phyloP scores from a whole-genome alignment of 2,797 vertebrate genomes.

The Pteropus rufus region DNA sequence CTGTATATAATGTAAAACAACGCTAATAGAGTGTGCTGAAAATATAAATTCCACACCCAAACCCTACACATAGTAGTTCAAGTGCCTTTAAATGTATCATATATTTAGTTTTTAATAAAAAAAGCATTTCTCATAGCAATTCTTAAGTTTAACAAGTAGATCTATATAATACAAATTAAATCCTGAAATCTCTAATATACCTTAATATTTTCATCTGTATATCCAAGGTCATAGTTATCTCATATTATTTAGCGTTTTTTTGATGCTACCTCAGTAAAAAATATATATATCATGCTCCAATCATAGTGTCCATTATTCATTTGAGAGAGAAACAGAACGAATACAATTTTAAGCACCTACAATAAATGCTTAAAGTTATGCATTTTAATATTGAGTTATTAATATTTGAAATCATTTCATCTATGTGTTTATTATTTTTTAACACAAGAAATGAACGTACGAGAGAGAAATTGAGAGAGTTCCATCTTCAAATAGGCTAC shows the following conservation, averaged over 20 bases:
- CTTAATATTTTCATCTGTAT: background rate
- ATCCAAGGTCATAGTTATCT: background rate
- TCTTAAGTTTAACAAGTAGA: background rate
- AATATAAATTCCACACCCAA: background rate
- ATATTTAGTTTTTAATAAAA: background rate
- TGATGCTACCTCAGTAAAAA: background rate
- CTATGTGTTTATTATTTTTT: background rate
- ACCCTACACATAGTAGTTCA: background rate
- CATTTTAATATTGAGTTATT: background rate
- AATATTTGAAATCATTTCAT: background rate
- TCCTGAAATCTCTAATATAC: background rate
- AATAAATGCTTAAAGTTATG: background rate
- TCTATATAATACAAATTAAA: background rate
- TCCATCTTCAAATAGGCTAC: background rate
- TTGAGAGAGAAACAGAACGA: background rate
- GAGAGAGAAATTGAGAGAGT: too few relatives aligned
- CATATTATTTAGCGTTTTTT: background rate
- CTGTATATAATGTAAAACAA: background rate
- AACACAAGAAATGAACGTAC: background rate
- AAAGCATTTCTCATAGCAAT: background rate
- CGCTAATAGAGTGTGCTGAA: background rate
- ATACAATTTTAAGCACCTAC: background rate
- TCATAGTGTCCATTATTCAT: background rate
- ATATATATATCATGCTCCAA: background rate
- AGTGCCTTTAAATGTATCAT: background rate